Evolutionary conservation across 2,888 invertebrate genomes (phyloP), one percentile per base, ranked within the genome.

Genomic region (Eilema griseolum): DNA sequence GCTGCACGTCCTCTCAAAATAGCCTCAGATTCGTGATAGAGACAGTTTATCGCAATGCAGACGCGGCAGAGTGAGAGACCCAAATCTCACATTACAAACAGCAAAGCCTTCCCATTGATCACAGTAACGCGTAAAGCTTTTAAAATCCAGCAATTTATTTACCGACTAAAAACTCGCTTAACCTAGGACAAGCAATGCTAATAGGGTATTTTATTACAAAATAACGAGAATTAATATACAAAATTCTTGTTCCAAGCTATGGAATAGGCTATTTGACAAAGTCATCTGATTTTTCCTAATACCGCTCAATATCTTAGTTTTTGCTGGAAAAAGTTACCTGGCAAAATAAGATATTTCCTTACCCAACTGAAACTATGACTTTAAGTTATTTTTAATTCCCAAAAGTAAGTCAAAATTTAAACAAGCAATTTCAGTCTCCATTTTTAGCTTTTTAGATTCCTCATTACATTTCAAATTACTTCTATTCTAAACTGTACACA

Each of bases 131-230:
- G 92, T 88, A 93, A 94, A 93, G 92, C 93, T 91, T 90, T 88
- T 90, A 92, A 93, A 94, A 93, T 93, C 93, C 92, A 84, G 88
- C 93, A 93, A 94, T 94, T 93, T 94, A 93, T 94, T 93, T 91
- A 90, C 91, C 90, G 85, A 81, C 88, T 90, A 92, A 90, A 90
- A 89, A 88, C 87, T 65, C 72, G 75, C 74, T 76, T 80, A 78
- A 80, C 74, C 74, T 77, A 78, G 74, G 66, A 67, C 66, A 72
- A 72, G 66, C 65, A 68, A 71, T 68, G 74, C 65, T 68, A 70
- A 66, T 66, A 63, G 72, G 20, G 63, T 70, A 57, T 74, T 75
- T 71, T 73, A 64, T 28, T 70, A 66, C n/a, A 61, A 60, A 1
- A 37, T 8, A 20, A 28, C 11, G 11, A 14, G n/a, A 64, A 61